Evolutionary conservation across 2,113 vertebrate genomes (phyloP).

Genomic region (Oostethus manadensis): DNA sequence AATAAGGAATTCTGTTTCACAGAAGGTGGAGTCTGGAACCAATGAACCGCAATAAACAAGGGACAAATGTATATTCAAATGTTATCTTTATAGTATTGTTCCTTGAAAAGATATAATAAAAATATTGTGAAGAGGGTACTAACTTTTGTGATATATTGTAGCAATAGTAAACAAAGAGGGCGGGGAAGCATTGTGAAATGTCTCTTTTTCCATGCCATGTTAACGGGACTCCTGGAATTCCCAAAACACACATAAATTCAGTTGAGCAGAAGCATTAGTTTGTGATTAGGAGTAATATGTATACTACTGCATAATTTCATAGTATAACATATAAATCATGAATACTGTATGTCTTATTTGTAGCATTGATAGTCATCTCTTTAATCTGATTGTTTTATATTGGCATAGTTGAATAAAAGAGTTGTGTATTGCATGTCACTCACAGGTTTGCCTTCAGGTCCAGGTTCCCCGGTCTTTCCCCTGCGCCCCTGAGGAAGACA

Average conservation of each 20-base stretch:
- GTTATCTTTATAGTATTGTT: too few species aligned
- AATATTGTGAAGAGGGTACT: too few species aligned
- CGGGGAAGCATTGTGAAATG: neutral
- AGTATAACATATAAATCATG: neutral
- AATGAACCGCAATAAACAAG: too few species aligned
- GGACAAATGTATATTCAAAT: too few species aligned
- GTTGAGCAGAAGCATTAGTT: neutral
- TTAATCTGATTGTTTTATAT: neutral
- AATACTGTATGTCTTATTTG: neutral
- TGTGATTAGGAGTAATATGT: neutral
- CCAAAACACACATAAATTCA: slow-evolving; percentile 17
- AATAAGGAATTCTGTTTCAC: too few species aligned
- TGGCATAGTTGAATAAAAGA: neutral
- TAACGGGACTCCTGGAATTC: neutral
- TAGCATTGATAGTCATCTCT: neutral
- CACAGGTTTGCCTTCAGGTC: slow-evolving; percentile 65
- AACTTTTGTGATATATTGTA: too few species aligned
- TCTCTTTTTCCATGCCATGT: neutral
- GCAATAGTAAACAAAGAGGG: too few species aligned
- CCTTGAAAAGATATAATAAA: too few species aligned
- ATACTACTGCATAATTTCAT: neutral
- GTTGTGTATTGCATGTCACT: slow-evolving; percentile 27
- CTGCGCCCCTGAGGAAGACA: slow-evolving; percentile 63
- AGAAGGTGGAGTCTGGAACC: too few species aligned
- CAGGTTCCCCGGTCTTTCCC: slow-evolving; percentile 67